Base-by-base conservation (phyloP, 2,888 invertebrate species). In the Melieria crassipennis region DNA sequence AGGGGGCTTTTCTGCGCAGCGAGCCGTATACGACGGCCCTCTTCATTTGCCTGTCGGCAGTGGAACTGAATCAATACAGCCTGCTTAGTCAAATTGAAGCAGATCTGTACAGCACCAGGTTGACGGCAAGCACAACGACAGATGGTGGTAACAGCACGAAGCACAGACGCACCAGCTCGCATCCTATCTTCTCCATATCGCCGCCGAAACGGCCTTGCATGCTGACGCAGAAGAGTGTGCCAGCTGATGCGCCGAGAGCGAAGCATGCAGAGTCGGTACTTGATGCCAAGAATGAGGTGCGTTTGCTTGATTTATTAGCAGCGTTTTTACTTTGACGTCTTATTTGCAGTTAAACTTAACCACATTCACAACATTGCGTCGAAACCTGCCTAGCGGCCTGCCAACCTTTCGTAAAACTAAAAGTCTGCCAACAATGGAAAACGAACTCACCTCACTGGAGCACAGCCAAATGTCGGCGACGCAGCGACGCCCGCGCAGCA, bases 81-180 rank as follows among this genome's bases (percentile, higher is more conserved):
- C 81, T 91, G 61, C 85, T 92, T 50, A 89, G 90, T 9, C 91
- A 91, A 84, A 90, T 92, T 67, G 89, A 91, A 81, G 88, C 89
- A 4, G 86, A 87, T 74, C 86, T 91, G 56, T 87, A 87, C 80
- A 71, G 83, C 60, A 58, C 65, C 0, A 64, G 65, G 48, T 69
- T 67, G 47, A 43, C 46, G 1, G 16, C 55, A 5, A n/a, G 11
- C 46, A 16, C 9, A 6, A 71, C 61, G n/a, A 56, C 16, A 0
- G 13, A 60, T 57, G 43, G 11, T 16, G 60, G 42, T 42, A 56
- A 47, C 9, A 56, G 13, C 13, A 61, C 42, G 7, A 86, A 85
- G 70, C 86, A 87, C 68, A 88, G 87, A 78, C 83, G 87, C 69
- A 89, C 89, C 70, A 85, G 88, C 75, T 87, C 90, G 48, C 89